phyloP scores from a whole-genome alignment of 2,113 vertebrate species.

The Oncorhynchus keta region DNA sequence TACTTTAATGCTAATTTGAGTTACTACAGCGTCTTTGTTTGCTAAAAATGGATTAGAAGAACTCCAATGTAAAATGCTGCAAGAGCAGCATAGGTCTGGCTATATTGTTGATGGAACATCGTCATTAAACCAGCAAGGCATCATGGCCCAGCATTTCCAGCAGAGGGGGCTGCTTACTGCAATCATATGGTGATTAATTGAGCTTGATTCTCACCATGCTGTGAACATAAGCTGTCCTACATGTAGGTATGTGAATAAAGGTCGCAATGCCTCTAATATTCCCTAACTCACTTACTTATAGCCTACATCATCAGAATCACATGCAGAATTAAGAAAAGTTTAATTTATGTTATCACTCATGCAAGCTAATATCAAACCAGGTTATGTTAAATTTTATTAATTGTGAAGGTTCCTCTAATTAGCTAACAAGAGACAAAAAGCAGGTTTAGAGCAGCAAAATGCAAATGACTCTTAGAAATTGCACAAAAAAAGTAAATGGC shows the following conservation, averaged over 20 bases:
- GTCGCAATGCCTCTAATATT: conserved; percentile 60
- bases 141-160: conserved; percentile 69
- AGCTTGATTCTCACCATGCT: conserved; percentile 75
- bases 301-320: conserved; percentile 58
- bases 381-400: conserved; percentile 77
- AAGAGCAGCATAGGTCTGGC: conserved; percentile 46
- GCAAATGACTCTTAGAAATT: conserved; percentile 76
- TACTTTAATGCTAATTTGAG: not conserved
- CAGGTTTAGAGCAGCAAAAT: conserved; percentile 73
- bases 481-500: conserved; percentile 77
- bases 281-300: conserved; percentile 69
- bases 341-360: conserved; percentile 70
- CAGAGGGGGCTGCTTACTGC: conserved; percentile 78
- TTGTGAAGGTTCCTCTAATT: conserved; percentile 76
- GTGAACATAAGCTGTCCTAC: conserved; percentile 75
- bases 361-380: conserved; percentile 74
- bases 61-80: conserved; percentile 55
- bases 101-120: not conserved
- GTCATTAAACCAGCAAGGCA: not conserved
- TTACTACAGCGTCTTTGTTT: not conserved
- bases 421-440: conserved; percentile 77
- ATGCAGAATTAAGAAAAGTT: conserved; percentile 65
- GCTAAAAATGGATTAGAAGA: conserved; percentile 23
- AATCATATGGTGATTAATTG: conserved; percentile 79
- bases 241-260: conserved; percentile 73